Evolutionary conservation across 2,113 vertebrate species (phyloP), one percentile per base, ranked within the genome.

Genomic region (Dendrocopos noguchii): DNA sequence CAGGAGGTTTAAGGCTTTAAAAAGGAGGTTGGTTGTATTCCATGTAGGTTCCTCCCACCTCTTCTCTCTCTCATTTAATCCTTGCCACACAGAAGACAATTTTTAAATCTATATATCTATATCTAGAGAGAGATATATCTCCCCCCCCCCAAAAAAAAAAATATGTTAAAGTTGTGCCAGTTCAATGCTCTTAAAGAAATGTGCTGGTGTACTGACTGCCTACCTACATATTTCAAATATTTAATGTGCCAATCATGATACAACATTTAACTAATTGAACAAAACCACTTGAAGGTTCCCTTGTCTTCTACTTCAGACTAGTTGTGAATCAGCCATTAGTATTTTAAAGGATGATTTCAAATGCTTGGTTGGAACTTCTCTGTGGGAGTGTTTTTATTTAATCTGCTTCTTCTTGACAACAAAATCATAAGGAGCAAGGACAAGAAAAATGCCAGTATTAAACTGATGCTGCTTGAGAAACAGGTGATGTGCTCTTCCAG

Each of bases 371-470:
- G 66, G 64, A 83, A 87, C 60, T 77, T 91, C 31, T 91, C 56
- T 50, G 81, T 90, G 68, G 76, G 47, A 84, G 73, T 80, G 44
- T 72, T 96, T 84, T 56, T 71, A 67, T 67, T 80, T 83, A 44
- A 91, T 77, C 25, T 44, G 73, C 84, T 87, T 75, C 29, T 73
- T 89, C 36, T 42, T 85, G 94, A 78, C 64, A 67, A 42, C 47
- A 90, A 83, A 95, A 91, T 87, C 44, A n/a, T 39, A 84, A 73
- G 27, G 63, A 81, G 17, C 28, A 88, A 78, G 21, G 16, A 42
- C 31, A 81, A 86, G 19, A 47, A 74, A 36, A 71, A 80, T 78
- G 85, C 77, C 36, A 74, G 28, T 2, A 21, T 74, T 68, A 71
- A 17, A 64, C 31, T 53, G 29, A 67, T 31, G 15, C 34, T 87